A percentile compares a stretch with the other conserved stretches of the same genome.
Evolutionary conservation across 2,888 invertebrate species (phyloP).

Genomic region (Drosophila lutescens): DNA sequence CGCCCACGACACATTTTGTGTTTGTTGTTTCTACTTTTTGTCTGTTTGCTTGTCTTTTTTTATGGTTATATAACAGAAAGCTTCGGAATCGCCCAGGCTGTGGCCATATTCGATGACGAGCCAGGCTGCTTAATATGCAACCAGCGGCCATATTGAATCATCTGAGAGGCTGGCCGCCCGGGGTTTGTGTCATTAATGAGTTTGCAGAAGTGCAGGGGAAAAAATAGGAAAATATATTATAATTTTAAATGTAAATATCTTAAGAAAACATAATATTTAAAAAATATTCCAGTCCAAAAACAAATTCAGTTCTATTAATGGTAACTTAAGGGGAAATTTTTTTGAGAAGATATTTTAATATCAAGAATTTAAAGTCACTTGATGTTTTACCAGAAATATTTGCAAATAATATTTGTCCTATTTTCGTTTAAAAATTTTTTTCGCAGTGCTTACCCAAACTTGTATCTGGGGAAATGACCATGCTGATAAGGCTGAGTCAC

Average conservation of each 20-base stretch:
- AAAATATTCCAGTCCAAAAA: no score
- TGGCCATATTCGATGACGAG: constrained; percentile 39
- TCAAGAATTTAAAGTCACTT: no score
- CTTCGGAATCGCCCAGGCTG: constrained; percentile 3
- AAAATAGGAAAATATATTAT: not conserved
- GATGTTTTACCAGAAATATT: no score
- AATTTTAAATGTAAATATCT: no score
- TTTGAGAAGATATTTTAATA: no score
- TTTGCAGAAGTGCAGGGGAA: constrained; percentile 8
- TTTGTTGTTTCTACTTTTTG: constrained; percentile 10
- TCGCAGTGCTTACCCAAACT: not conserved
- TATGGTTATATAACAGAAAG: constrained; percentile 52
- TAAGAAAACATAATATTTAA: no score
- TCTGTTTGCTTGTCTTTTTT: constrained; percentile 1
- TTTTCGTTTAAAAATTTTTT: not conserved
- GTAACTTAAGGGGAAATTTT: no score
- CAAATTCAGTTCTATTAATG: no score
- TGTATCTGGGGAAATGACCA: not conserved
- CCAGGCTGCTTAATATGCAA: constrained; percentile 66
- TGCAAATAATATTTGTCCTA: no score
- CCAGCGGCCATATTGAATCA: constrained; percentile 71
- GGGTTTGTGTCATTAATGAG: constrained; percentile 45
- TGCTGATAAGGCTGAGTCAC: constrained; percentile 66
- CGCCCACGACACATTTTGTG: constrained; percentile 57
- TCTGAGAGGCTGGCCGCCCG: constrained; percentile 52